Conservation (phyloP, 2,797 vertebrate genomes). For the Ibycter americanus region DNA sequence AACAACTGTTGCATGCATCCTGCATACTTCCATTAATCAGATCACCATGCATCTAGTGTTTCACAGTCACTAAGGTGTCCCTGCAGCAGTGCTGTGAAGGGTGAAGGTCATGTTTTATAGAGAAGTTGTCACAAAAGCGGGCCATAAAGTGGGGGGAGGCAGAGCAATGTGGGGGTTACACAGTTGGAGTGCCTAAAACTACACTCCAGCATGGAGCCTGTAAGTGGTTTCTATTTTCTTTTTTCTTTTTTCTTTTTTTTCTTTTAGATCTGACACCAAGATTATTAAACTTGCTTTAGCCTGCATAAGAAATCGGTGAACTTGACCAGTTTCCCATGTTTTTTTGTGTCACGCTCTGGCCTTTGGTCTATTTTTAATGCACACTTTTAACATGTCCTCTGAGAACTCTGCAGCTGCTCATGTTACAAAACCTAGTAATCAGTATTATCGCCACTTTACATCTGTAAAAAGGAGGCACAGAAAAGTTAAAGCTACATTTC, state of each 20-base stretch:
- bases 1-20: accelerated
- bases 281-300: background rate
- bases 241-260: background rate
- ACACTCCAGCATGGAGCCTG: accelerated
- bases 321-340: background rate
- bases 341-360: background rate
- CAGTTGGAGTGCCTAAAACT: background rate
- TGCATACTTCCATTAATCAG: background rate
- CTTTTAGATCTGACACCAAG: background rate
- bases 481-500: background rate
- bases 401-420: background rate
- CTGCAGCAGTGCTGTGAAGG: background rate
- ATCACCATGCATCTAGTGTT: background rate
- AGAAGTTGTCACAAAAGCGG: background rate
- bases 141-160: accelerated
- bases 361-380: background rate
- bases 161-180: background rate
- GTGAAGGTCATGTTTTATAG: background rate
- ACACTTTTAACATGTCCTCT: background rate
- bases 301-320: background rate
- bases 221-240: background rate
- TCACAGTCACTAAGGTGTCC: background rate
- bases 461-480: background rate
- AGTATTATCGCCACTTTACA: background rate
- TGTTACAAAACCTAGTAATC: background rate